Base-by-base conservation (phyloP, 2,888 invertebrate species). In the Pteria penguin region DNA sequence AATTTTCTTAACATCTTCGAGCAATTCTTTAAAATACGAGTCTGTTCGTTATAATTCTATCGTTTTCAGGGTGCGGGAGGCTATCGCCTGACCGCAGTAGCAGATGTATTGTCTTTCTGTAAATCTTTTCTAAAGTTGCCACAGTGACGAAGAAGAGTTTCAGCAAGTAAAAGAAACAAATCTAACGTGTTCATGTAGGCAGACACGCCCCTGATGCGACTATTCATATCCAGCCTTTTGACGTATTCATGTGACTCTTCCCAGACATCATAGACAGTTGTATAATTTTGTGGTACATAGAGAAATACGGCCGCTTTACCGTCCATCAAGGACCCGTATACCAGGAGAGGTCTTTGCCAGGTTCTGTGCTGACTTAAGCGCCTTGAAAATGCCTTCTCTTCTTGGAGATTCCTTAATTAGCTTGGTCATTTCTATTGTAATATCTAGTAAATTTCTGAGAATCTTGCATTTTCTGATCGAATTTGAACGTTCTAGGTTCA, bases 351-450 rank as follows among this genome's bases (percentile, higher is more conserved):
- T 18, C 55, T 55, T 55, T 55, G 55, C 18, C 18, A 55, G 18
- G 55, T 18, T 55, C 18, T 55, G 5, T 55, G 55, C 18, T 55
- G 55, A 55, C 18, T 55, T 18, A 55, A 55, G 4, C 24, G 22
- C 22, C 24, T 4, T 55, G 55, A 55, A 55, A 55, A 55, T 55
- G 55, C 55, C 55, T 18, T 55, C 55, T 55, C 55, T 55, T 55
- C 45, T 45, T 18, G 45, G 45, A 8, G 45, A 45, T 18, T 45
- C 45, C 45, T 45, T 45, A 45, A 18, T 45, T 18, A n/a, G n/a
- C n/a, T n/a, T n/a, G 45, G 45, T 45, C 18, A 45, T 45, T 18
- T 45, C 45, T 45, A 11, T 45, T 45, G 45, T 45, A 45, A 45
- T 18, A 45, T 45, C 45, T 18, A 45, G 45, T 18, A 45, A n/a